phyloP scores from a whole-genome alignment of 2,113 vertebrate species.

The Macrotus californicus region DNA sequence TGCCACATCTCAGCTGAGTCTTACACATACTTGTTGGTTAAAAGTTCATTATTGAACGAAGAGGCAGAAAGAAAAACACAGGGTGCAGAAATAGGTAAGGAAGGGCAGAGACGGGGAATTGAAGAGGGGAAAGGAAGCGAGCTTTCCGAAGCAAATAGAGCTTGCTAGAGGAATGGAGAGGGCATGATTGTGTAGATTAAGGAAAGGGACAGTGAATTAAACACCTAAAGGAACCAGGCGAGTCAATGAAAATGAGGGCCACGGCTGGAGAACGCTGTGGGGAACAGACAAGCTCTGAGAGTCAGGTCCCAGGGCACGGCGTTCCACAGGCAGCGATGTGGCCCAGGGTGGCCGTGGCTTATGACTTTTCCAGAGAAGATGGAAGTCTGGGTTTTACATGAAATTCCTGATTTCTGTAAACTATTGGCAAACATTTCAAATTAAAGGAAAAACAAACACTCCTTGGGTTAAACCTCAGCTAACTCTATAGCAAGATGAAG shows the following conservation, averaged over 20 bases:
- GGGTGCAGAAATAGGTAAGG: background rate
- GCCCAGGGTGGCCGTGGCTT: background rate
- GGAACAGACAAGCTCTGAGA: too few species aligned
- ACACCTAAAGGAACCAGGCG: too few species aligned
- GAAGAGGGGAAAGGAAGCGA: background rate
- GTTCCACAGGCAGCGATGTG: too few species aligned
- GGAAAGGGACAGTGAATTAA: background rate
- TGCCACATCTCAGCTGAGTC: fast-evolving
- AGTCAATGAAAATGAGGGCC: background rate
- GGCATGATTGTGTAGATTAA: background rate
- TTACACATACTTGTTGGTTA: background rate
- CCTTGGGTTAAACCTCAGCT: background rate
- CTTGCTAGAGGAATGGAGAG: background rate
- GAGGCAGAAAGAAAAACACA: background rate
- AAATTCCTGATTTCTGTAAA: background rate
- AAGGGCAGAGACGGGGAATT: background rate
- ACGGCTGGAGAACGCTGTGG: background rate
- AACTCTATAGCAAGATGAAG: too few species aligned
- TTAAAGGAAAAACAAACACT: background rate
- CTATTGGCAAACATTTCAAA: background rate
- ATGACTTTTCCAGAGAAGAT: background rate
- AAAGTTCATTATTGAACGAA: background rate
- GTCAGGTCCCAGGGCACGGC: fast-evolving
- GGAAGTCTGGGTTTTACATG: background rate
- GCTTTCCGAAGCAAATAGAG: background rate